These are phyloP conservation scores for Pocillopora grandis DNA, from an alignment of 92 coral and sea anemone genomes.

Conservation along the genomic window DNA sequence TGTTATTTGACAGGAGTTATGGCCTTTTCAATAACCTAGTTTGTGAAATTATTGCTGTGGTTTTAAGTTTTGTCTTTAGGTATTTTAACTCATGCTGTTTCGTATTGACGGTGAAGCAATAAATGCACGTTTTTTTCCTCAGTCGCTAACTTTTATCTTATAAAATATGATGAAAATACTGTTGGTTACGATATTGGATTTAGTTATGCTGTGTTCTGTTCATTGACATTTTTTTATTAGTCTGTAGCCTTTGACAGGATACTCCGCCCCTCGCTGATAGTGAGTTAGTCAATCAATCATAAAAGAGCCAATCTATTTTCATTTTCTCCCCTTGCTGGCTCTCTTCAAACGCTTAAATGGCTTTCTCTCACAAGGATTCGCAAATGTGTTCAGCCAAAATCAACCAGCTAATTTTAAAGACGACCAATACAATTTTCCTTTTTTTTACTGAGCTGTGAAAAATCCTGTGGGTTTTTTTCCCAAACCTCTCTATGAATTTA, in stretches of 20 bases:
- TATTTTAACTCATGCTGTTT: not conserved
- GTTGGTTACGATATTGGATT: not conserved
- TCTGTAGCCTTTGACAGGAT: not conserved
- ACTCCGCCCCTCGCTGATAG: not conserved
- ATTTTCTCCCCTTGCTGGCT: not conserved
- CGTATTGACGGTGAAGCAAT: too few species aligned
- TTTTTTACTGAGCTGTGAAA: not conserved
- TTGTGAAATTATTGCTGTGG: not conserved
- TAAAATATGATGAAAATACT: too few species aligned
- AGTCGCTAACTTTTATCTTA: too few species aligned
- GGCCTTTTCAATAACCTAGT: not conserved
- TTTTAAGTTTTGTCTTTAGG: constrained; percentile 6
- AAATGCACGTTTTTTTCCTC: not conserved
- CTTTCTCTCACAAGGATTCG: not conserved
- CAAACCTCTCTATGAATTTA: constrained; percentile 1
- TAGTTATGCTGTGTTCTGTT: not conserved
- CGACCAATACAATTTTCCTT: not conserved
- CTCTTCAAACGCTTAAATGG: not conserved
- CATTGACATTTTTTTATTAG: not conserved
- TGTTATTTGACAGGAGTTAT: constrained; percentile 13
- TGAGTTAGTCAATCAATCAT: constrained; percentile 3
- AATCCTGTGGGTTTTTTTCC: not conserved
- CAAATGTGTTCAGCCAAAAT: not conserved
- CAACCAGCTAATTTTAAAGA: too few species aligned
- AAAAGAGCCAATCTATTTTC: constrained; percentile 1